These are phyloP conservation scores for Eptatretus burgeri DNA, from an alignment of 2,113 vertebrate genomes.

Conservation along the genomic window DNA sequence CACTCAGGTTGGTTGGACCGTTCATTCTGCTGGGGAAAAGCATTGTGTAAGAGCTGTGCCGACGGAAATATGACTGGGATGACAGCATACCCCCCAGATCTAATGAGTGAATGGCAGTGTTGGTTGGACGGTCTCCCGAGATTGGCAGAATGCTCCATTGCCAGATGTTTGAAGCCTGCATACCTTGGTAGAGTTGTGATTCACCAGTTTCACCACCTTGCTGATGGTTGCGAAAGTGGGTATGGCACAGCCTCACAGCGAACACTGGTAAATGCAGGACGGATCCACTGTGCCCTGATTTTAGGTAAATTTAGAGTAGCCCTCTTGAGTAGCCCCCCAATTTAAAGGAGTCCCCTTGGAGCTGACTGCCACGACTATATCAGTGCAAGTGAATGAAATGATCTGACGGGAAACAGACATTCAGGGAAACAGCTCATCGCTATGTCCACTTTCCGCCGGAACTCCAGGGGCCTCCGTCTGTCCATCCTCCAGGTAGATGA, in stretches of 20 bases:
- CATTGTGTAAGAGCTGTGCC: conserved; percentile 4
- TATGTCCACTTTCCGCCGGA: too few relatives aligned
- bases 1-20: neutral
- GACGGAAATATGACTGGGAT: conserved; percentile 7
- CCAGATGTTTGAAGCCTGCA: conserved; percentile 10
- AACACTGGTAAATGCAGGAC: conserved; percentile 8
- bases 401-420: too few relatives aligned
- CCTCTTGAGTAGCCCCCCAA: too few relatives aligned
- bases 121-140: conserved; percentile 8
- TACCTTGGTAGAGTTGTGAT: conserved; percentile 8
- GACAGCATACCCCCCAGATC: neutral
- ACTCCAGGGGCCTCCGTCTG: too few relatives aligned
- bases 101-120: neutral
- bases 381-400: too few relatives aligned
- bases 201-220: too few relatives aligned
- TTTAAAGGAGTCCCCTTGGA: too few relatives aligned
- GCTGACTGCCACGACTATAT: too few relatives aligned
- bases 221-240: conserved; percentile 9
- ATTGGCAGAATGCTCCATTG: conserved; percentile 2
- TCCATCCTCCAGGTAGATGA: too few relatives aligned
- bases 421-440: too few relatives aligned
- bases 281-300: conserved; percentile 9
- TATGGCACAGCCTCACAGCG: conserved; percentile 10
- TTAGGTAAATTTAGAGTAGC: conserved; percentile 12
- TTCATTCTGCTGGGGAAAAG: neutral